phyloP scores from a whole-genome alignment of 2,113 vertebrate species.

The Dermatemys mawii region DNA sequence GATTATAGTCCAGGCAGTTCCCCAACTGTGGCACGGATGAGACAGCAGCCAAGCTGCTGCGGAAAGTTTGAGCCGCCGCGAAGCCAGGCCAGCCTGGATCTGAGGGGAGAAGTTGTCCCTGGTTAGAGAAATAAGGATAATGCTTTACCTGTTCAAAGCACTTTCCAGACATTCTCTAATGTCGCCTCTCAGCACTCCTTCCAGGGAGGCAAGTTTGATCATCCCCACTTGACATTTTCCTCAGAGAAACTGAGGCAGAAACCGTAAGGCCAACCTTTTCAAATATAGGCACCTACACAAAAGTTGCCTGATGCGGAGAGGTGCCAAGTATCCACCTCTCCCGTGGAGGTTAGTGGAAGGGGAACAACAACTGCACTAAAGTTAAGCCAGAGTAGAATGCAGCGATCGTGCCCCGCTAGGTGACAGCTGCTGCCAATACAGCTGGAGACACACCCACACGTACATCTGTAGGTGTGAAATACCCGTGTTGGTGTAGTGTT shows the following conservation, averaged over 20 bases:
- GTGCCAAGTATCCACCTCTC: not conserved
- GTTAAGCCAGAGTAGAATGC: not conserved
- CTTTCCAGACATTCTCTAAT: not conserved
- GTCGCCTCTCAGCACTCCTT: not conserved
- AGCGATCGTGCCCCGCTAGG: not conserved
- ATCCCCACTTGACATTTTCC: not conserved
- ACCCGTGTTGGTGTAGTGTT: not conserved
- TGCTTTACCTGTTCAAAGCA: not conserved
- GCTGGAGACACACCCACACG: not conserved
- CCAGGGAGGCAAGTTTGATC: not conserved
- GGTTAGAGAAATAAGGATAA: not conserved
- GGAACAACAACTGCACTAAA: not conserved
- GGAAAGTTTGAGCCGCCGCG: not conserved
- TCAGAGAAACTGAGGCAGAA: not conserved
- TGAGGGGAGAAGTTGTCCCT: not conserved
- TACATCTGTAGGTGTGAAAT: not conserved
- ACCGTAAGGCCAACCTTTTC: not conserved
- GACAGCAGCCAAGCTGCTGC: not conserved
- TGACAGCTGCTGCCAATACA: not conserved
- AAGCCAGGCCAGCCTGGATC: not conserved
- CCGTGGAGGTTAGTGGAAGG: not conserved
- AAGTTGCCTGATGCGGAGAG: not conserved
- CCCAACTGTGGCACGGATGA: not conserved
- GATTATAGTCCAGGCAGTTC: fast-evolving
- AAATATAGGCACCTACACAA: not conserved